These are phyloP conservation scores for Thymelicus acteon DNA, from an alignment of 2,888 invertebrate species.

Conservation along the genomic window DNA sequence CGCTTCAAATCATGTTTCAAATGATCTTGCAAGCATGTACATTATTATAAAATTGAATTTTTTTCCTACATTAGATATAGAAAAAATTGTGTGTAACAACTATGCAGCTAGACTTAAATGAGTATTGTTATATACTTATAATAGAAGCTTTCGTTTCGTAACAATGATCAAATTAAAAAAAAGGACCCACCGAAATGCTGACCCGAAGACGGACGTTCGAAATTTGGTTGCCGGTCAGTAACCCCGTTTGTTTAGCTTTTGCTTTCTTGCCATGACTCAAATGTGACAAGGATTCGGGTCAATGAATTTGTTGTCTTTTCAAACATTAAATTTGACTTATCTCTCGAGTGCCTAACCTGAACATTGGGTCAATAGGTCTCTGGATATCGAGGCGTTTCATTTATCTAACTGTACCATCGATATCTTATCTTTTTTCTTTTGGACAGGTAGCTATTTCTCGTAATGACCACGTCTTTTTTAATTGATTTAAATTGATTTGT, in stretches of 20 bases:
- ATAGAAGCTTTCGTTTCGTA: too few relatives aligned
- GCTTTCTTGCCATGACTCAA: constrained; percentile 30
- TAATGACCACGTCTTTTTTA: background rate
- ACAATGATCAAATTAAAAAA: background rate
- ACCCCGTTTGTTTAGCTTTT: constrained; percentile 46
- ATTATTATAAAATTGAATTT: too few relatives aligned
- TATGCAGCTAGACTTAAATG: too few relatives aligned
- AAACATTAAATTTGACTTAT: constrained; percentile 8
- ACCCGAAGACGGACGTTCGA: constrained; percentile 36
- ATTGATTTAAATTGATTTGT: background rate
- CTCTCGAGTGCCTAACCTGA: background rate
- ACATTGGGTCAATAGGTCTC: constrained; percentile 21
- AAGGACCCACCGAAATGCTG: background rate
- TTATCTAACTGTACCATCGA: constrained; percentile 21
- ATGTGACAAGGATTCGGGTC: constrained; percentile 16
- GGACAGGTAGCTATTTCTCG: background rate
- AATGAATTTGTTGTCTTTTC: constrained; percentile 11
- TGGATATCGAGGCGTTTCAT: constrained; percentile 7
- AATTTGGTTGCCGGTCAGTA: constrained; percentile 47
- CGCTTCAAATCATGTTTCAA: too few relatives aligned
- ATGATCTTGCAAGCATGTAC: too few relatives aligned
- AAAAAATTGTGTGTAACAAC: too few relatives aligned
- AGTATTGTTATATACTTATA: too few relatives aligned
- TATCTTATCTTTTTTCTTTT: constrained; percentile 1
- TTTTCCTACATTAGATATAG: too few relatives aligned